Percentiles rank a stretch among this genome's conserved stretches.
phyloP scores from a whole-genome alignment of 2,888 invertebrate genomes.

The Lypha dubia region DNA sequence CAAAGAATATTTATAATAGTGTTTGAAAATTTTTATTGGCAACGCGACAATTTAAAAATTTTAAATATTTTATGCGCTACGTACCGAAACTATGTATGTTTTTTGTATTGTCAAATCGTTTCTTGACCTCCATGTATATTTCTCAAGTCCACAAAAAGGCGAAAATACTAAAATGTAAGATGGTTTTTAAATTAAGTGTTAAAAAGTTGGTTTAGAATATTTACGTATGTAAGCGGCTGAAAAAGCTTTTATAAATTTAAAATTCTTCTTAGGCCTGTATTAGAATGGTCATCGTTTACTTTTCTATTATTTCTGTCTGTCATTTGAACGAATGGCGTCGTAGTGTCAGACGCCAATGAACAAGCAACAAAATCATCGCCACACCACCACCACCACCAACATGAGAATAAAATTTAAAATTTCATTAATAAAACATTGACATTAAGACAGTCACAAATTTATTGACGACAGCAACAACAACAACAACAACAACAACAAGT shows the following conservation, averaged over 20 bases:
- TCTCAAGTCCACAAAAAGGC: background rate
- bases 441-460: slow-evolving; percentile 19
- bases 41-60: too few species aligned
- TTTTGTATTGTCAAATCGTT: too few species aligned
- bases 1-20: too few species aligned
- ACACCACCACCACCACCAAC: slow-evolving; percentile 2
- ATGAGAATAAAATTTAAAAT: background rate
- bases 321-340: slow-evolving; percentile 27
- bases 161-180: too few species aligned
- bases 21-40: too few species aligned
- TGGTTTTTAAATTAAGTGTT: background rate
- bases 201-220: background rate
- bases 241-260: slow-evolving; percentile 1
- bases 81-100: too few species aligned
- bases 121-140: background rate
- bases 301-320: background rate
- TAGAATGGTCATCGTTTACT: slow-evolving; percentile 7
- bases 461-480: slow-evolving; percentile 9
- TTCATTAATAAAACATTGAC: slow-evolving; percentile 41
- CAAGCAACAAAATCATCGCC: slow-evolving; percentile 15
- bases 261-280: slow-evolving; percentile 1
- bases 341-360: slow-evolving; percentile 27
- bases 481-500: background rate
- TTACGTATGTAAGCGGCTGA: background rate
- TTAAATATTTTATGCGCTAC: too few species aligned